Percentiles rank a stretch among this genome's conserved stretches.
These are phyloP conservation scores for Atethmia centrago DNA, from an alignment of 2,888 invertebrate genomes.

Conservation along the genomic window DNA sequence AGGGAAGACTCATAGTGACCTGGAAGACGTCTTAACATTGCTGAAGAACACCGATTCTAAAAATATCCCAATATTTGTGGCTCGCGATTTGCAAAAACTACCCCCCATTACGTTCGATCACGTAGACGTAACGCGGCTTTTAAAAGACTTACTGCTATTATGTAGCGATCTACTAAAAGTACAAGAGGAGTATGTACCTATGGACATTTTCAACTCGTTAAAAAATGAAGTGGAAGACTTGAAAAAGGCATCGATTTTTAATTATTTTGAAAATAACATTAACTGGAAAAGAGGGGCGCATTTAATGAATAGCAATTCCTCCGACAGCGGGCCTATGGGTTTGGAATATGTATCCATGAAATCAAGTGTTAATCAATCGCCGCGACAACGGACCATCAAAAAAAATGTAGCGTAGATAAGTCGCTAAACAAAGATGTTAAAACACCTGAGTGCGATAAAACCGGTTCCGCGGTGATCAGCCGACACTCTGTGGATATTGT, in stretches of 20 bases:
- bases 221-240: slow-evolving; percentile 11
- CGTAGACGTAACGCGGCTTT: too few species aligned
- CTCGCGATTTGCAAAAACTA: not conserved
- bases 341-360: not conserved
- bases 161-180: not conserved
- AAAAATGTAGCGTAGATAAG: not conserved
- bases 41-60: slow-evolving; percentile 7
- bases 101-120: too few species aligned
- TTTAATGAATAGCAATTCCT: not conserved
- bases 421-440: not conserved
- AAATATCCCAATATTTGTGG: not conserved
- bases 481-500: too few species aligned
- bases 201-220: not conserved
- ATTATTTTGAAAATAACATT: not conserved
- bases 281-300: not conserved
- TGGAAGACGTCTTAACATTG: not conserved
- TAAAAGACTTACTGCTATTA: not conserved
- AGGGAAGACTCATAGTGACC: not conserved
- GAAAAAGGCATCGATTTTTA: not conserved
- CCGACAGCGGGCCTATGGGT: not conserved
- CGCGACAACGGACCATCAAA: too few species aligned
- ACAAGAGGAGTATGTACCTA: not conserved
- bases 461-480: not conserved
- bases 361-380: not conserved
- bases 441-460: not conserved